Conservation (phyloP, 35 echinoderm and acorn worm genomes). For the Apostichopus californicus region DNA sequence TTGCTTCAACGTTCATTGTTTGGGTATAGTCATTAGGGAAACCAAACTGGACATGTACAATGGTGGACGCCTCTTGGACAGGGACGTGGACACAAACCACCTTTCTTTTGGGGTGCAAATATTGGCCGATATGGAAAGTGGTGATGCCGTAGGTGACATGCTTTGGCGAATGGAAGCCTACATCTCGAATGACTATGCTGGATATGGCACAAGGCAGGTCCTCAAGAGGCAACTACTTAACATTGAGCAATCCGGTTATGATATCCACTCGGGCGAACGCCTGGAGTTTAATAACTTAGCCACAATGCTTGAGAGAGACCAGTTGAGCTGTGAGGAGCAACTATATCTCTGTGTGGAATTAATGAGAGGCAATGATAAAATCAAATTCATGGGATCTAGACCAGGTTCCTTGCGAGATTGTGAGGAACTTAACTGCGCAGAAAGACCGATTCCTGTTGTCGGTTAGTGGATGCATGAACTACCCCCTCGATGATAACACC, state of each 20-base stretch:
- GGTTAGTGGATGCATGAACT: slow-evolving; percentile 3
- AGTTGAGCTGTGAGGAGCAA: slow-evolving; percentile 60
- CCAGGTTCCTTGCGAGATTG: slow-evolving; percentile 66
- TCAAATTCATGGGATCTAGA: slow-evolving; percentile 54
- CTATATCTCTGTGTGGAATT: slow-evolving; percentile 83
- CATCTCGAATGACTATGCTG: slow-evolving; percentile 48
- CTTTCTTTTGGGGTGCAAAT: slow-evolving; percentile 68
- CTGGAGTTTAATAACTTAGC: slow-evolving; percentile 67
- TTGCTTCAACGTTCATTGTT: slow-evolving; percentile 77
- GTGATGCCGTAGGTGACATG: slow-evolving; percentile 68
- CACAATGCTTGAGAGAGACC: slow-evolving; percentile 45
- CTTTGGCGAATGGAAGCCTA: slow-evolving; percentile 80
- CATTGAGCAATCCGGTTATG: slow-evolving; percentile 56
- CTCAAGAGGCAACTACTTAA: slow-evolving; percentile 62
- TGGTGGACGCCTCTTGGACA: slow-evolving; percentile 12
- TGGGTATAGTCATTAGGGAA: slow-evolving; percentile 72
- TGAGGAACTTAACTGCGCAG: slow-evolving; percentile 55
- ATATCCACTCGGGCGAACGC: slow-evolving; percentile 50
- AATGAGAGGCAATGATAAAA: slow-evolving; percentile 14
- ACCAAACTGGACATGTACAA: slow-evolving; percentile 54
- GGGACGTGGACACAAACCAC: slow-evolving; percentile 43
- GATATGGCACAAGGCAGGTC: slow-evolving; percentile 26
- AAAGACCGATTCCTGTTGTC: background rate
- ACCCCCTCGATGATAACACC: background rate
- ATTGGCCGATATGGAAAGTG: slow-evolving; percentile 46